Conservation (phyloP, 2,113 vertebrate species). For the Monopterus albus region DNA sequence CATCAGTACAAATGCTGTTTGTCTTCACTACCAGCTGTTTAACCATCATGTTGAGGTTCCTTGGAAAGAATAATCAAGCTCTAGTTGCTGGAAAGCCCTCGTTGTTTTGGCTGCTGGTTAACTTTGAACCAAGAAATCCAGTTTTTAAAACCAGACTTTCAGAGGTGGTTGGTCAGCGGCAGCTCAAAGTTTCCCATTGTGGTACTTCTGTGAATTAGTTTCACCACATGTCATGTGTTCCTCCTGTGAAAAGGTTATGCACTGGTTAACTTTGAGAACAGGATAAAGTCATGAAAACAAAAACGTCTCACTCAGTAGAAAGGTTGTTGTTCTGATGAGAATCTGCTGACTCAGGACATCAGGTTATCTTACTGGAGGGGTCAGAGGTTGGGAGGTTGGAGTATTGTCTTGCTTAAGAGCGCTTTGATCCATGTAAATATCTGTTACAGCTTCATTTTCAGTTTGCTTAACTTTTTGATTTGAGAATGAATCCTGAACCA, state of each 20-base stretch:
- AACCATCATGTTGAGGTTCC: background rate
- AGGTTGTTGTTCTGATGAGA: background rate
- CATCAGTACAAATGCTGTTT: no score
- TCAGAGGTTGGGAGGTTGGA: slow-evolving; percentile 1
- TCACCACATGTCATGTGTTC: slow-evolving; percentile 9
- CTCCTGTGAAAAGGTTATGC: background rate
- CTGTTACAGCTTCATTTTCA: no score
- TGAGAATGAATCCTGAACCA: no score
- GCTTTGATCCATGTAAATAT: no score
- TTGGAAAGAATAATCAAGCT: background rate
- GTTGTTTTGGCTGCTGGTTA: background rate
- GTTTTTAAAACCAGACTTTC: background rate
- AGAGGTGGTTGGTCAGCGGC: background rate
- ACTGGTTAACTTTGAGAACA: slow-evolving; percentile 2
- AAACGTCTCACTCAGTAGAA: background rate
- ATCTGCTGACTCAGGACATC: background rate
- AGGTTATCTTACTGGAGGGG: background rate
- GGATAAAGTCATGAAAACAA: background rate
- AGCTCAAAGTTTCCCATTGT: slow-evolving; percentile 2
- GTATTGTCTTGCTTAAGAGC: background rate
- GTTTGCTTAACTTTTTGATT: no score
- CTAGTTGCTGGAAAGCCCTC: background rate
- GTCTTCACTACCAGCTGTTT: no score
- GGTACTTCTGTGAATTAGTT: slow-evolving; percentile 9
- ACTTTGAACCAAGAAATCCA: background rate